Percentiles rank a stretch among this genome's conserved stretches.
These are phyloP conservation scores for Heliocidaris tuberculata DNA, from an alignment of 35 echinoderm and acorn worm species.

Conservation along the genomic window DNA sequence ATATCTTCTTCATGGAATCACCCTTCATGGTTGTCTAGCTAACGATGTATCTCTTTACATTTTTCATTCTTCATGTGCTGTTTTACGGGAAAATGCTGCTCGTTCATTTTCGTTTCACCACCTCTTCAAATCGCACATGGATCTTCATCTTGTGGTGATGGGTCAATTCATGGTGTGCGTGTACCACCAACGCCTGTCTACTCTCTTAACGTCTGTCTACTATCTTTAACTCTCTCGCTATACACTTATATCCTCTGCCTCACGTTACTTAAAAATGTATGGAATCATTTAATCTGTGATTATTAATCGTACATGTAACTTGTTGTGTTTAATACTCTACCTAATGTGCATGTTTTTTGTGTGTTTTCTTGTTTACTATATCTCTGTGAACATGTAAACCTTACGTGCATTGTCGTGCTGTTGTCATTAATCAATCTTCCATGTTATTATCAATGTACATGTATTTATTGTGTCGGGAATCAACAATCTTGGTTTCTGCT, in stretches of 20 bases:
- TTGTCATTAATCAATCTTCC: background rate
- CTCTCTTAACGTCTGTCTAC: background rate
- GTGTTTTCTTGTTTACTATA: background rate
- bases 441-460: background rate
- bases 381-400: background rate
- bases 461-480: background rate
- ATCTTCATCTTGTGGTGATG: background rate
- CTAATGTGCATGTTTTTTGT: background rate
- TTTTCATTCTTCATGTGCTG: conserved; percentile 5
- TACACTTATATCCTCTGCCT: background rate
- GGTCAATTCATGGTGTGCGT: background rate
- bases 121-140: background rate
- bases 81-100: background rate
- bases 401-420: background rate
- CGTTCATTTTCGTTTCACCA: background rate
- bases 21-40: too few species aligned
- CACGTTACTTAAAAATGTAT: background rate
- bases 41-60: background rate
- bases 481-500: background rate
- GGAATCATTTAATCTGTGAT: background rate
- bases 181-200: background rate
- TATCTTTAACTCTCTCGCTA: background rate
- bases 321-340: background rate
- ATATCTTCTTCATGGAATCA: too few species aligned
- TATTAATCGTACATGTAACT: background rate